phyloP scores from a whole-genome alignment of 2,113 vertebrate genomes.

The Talpa occidentalis region DNA sequence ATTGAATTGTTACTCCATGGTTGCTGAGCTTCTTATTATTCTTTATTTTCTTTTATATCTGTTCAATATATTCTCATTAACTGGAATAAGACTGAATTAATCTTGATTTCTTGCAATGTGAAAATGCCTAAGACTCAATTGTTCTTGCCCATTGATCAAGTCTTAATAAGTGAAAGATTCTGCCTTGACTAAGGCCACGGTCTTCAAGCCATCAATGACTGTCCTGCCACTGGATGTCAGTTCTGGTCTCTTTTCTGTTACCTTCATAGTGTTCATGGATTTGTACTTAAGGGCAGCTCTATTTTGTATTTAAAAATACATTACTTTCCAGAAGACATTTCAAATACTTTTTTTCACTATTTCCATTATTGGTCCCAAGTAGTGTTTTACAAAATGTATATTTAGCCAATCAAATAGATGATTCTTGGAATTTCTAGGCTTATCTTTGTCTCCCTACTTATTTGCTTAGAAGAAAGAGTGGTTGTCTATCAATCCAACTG shows the following conservation, averaged over 20 bases:
- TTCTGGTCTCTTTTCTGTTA: background rate
- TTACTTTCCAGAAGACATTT: background rate
- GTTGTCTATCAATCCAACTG: background rate
- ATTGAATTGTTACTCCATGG: background rate
- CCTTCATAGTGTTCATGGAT: background rate
- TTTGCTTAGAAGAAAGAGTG: background rate
- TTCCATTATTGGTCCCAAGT: background rate
- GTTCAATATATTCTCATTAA: background rate
- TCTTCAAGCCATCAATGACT: background rate
- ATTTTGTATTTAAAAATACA: background rate
- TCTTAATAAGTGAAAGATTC: background rate
- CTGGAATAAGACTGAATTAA: background rate
- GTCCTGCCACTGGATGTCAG: background rate
- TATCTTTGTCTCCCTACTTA: background rate
- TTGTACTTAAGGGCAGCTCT: background rate
- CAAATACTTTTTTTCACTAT: background rate
- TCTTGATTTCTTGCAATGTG: background rate
- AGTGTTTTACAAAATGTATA: background rate
- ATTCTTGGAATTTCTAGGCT: background rate
- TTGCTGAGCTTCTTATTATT: background rate
- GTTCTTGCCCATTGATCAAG: background rate
- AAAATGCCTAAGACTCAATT: background rate
- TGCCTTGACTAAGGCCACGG: accelerated
- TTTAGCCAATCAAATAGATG: background rate
- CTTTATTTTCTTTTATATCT: background rate